Base-by-base conservation (phyloP, 2,888 invertebrate species). In the Thecophora atra region DNA sequence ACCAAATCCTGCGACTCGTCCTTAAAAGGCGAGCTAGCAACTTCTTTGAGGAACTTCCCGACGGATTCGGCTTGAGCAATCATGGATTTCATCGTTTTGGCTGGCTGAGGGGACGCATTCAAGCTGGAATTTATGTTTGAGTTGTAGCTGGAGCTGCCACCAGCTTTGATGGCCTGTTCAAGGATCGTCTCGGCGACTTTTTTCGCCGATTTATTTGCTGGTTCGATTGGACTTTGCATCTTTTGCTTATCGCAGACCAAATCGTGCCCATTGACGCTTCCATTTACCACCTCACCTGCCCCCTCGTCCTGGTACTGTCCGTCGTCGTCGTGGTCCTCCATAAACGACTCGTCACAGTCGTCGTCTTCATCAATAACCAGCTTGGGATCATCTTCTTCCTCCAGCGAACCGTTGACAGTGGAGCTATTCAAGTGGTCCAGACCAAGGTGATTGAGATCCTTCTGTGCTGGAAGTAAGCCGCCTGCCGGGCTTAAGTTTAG, bases 1-100 rank as follows among this genome's bases (percentile, higher is more conserved):
- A 95, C 96, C 77, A 95, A 88, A 82, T 94, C 94, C 62, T 87
- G 88, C 64, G 87, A 88, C 74, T 89, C 88, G 73, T 90, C 91
- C 79, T 88, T 84, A 73, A 83, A 83, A 62, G 85, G 84, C 63
- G 85, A 85, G 67, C 84, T 86, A 70, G 86, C 85, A 1, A 86
- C 84, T 64, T 85, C 84, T 51, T 86, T 85, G 0, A 85, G 76
- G 2, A 83, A 84, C 72, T 86, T 85, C n/a, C 83, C 86, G 44
- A 85, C 84, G 0, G 84, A 82, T 54, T 85, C 86, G 11, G 85
- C 85, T 78, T 89, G 90, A 76, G 89, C 89, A 70, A 90, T 90
- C 78, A 90, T 86, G 72, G 88, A 89, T 42, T 89, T 90, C 81
- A 84, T 81, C 37, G 79, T 79, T 69, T 73, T 67, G 71, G 71